Conservation (phyloP, 2,888 invertebrate genomes). For the Drosophila macrospina region DNA sequence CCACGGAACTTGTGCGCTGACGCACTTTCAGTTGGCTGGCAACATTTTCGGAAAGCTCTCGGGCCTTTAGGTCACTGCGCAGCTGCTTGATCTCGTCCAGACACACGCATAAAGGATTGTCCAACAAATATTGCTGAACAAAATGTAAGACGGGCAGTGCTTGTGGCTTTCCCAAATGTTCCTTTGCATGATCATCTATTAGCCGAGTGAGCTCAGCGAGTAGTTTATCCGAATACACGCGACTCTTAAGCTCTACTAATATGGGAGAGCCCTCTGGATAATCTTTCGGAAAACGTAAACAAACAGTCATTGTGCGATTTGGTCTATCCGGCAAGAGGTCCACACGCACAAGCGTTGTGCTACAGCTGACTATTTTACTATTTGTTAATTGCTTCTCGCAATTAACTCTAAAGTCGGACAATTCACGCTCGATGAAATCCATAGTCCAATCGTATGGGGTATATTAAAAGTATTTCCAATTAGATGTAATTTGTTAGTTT, state of each 20-base stretch:
- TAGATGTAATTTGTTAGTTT: background rate
- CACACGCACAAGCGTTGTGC: slow-evolving; percentile 88
- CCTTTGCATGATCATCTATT: slow-evolving; percentile 88
- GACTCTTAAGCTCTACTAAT: slow-evolving; percentile 90
- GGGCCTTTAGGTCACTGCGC: slow-evolving; percentile 86
- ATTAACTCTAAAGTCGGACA: slow-evolving; percentile 88
- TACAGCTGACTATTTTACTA: slow-evolving; percentile 89
- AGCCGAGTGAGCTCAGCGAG: slow-evolving; percentile 86
- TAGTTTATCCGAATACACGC: slow-evolving; percentile 88
- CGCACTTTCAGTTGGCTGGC: slow-evolving; percentile 88
- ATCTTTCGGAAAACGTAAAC: slow-evolving; percentile 88
- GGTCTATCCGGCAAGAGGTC: slow-evolving; percentile 87
- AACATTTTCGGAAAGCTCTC: slow-evolving; percentile 55
- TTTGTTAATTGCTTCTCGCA: slow-evolving; percentile 88
- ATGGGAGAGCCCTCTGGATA: slow-evolving; percentile 87
- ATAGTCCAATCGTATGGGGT: slow-evolving; percentile 79
- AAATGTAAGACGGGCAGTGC: slow-evolving; percentile 87
- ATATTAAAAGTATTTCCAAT: slow-evolving; percentile 22
- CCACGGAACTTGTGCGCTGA: slow-evolving; percentile 88
- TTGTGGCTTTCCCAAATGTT: slow-evolving; percentile 87
- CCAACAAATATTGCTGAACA: slow-evolving; percentile 87
- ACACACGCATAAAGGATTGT: slow-evolving; percentile 90
- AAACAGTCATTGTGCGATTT: slow-evolving; percentile 88
- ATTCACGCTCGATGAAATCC: slow-evolving; percentile 89
- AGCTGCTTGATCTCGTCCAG: slow-evolving; percentile 89